Base-by-base conservation (phyloP, 2,888 invertebrate genomes). In the Orgyia antiqua region DNA sequence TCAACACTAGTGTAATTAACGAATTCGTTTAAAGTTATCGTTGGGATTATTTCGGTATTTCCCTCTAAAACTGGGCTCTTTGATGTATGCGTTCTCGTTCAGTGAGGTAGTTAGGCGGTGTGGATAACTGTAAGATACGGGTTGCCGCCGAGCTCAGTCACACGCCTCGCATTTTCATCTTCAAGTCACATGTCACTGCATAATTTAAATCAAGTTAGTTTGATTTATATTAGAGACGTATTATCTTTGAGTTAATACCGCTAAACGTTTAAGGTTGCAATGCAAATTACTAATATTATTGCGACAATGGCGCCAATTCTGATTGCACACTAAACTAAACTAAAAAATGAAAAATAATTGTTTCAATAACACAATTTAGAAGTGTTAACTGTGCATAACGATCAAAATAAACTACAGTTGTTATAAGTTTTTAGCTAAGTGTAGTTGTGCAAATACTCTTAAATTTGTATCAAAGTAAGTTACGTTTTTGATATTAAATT, bases 1-100 rank as follows among this genome's bases (percentile, higher is more conserved):
- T 78, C 79, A 79, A 79, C 79, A 79, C 77, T 78, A 76, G 57
- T 68, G 69, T 82, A 82, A 83, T 82, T 82, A 83, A 71, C 59
- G 68, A 67, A 75, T 75, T 82, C 74, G 70, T 83, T 77, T 79
- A 80, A 77, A 75, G 70, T 73, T 77, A 67, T 68, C 61, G 63
- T 51, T 30, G 39, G 50, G 51, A 53, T 45, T 51, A 51, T 70
- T 71, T 69, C 43, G 65, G 50, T 42, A 44, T 34, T 38, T 48
- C 49, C 55, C 58, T 45, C 28, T 39, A 32, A 32, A 21, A 37
- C 29, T 36, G 33, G 40, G 36, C 59, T 46, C 77, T 79, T 79
- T 79, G 78, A 79, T 68, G 68, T 68, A 34, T 51, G 17, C 36
- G 39, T 29, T 36, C 31, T 40, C 37, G 42, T 31, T 18, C n/a